phyloP scores from a whole-genome alignment of 2,888 invertebrate species.

The Caenorhabditis sp. region DNA sequence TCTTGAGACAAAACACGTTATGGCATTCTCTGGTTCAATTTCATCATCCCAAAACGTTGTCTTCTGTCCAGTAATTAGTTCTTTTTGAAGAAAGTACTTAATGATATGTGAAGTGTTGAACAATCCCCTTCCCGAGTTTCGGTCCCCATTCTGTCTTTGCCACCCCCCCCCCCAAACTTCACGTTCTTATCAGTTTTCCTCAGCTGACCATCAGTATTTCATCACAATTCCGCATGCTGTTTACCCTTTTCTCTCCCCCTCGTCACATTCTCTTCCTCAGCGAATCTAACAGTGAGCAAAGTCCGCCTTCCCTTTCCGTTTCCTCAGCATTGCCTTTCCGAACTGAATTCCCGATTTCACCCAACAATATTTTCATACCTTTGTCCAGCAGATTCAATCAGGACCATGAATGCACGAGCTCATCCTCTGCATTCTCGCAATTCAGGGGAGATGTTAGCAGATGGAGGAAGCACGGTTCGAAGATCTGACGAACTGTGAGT shows the following conservation, averaged over 20 bases:
- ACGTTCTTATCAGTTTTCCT: neutral
- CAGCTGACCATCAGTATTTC: neutral
- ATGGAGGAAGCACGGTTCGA: too few relatives aligned
- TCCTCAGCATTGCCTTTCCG: too few relatives aligned
- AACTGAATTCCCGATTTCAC: neutral
- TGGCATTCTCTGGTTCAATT: too few relatives aligned
- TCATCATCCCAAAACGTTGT: too few relatives aligned
- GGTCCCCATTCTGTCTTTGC: neutral
- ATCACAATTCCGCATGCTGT: slow-evolving; percentile 1
- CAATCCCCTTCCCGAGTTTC: neutral
- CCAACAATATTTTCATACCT: neutral
- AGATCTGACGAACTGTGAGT: too few relatives aligned
- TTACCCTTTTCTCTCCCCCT: neutral
- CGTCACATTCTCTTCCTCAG: neutral
- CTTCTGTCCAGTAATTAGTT: too few relatives aligned
- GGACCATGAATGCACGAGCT: neutral
- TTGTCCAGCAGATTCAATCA: too few relatives aligned
- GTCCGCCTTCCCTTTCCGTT: neutral
- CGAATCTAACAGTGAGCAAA: neutral
- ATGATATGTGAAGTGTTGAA: too few relatives aligned
- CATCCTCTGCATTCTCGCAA: neutral
- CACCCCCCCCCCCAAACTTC: neutral
- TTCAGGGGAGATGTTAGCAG: neutral
- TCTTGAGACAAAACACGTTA: too few relatives aligned
- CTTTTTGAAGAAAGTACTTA: too few relatives aligned